phyloP scores from a whole-genome alignment of 1,140 invertebrate species.

The Calycopis cecrops region DNA sequence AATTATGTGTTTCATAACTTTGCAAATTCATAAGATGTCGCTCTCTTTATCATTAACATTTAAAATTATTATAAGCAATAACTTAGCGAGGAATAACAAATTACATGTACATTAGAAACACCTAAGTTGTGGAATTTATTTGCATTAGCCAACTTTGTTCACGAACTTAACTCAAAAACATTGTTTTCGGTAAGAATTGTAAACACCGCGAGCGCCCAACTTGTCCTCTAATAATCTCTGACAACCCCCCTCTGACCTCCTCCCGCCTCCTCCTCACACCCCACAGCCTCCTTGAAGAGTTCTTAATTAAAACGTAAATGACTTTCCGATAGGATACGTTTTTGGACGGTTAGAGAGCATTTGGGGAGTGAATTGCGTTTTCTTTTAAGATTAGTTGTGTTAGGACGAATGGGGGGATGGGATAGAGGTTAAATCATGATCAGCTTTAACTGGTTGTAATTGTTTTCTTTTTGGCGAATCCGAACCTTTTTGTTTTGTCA shows the following conservation, averaged over 20 bases:
- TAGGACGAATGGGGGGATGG: too few species aligned
- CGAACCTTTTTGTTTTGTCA: too few species aligned
- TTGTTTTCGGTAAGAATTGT: conserved; percentile 14
- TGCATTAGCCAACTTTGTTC: conserved; percentile 1
- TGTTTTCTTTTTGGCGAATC: too few species aligned
- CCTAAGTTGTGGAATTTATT: conserved; percentile 3
- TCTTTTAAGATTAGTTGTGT: conserved; percentile 20
- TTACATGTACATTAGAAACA: conserved; percentile 1
- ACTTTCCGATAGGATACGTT: conserved; percentile 39
- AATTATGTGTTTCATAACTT: too few species aligned
- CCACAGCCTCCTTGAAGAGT: conserved; percentile 4
- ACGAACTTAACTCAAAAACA: conserved; percentile 2
- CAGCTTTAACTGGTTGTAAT: too few species aligned
- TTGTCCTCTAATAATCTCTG: conserved; percentile 31
- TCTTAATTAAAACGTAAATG: conserved; percentile 53
- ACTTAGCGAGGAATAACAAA: not conserved
- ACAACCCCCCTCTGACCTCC: not conserved
- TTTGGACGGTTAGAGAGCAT: conserved; percentile 34
- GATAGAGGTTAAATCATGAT: too few species aligned
- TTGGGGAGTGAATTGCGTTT: conserved; percentile 39
- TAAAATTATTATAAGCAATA: too few species aligned
- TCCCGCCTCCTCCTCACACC: not conserved
- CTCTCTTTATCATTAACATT: too few species aligned
- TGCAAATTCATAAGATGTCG: too few species aligned
- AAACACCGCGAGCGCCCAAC: conserved; percentile 24